phyloP scores from a whole-genome alignment of 2,113 vertebrate genomes.

The Myodes glareolus region DNA sequence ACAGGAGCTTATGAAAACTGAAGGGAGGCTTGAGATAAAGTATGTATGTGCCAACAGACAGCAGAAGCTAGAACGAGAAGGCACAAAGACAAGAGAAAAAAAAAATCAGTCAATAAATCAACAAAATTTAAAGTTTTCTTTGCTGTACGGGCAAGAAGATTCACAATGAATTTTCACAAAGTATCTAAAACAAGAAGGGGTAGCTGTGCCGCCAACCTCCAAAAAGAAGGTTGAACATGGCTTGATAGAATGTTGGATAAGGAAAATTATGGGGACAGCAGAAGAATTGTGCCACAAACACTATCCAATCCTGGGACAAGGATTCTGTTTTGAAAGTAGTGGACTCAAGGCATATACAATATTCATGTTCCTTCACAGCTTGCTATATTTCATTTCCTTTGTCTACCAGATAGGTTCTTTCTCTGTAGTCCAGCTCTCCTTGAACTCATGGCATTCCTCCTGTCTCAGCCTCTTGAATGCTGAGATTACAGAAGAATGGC shows the following conservation, averaged over 20 bases:
- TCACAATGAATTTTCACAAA: background rate
- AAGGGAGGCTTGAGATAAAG: background rate
- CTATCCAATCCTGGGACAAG: no score
- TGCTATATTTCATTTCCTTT: no score
- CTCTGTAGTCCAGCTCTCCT: no score
- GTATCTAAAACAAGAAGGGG: background rate
- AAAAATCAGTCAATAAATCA: background rate
- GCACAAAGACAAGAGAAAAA: background rate
- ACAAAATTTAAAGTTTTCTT: background rate
- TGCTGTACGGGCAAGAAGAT: background rate
- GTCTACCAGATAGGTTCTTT: no score
- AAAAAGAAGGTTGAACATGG: background rate
- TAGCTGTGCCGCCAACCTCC: background rate
- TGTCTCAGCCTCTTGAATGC: no score
- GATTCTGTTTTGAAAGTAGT: no score
- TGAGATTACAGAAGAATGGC: background rate
- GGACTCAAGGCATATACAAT: no score
- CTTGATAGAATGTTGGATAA: no score
- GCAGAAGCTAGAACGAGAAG: background rate
- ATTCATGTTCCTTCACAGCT: no score
- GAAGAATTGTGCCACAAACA: no score
- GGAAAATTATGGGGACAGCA: no score
- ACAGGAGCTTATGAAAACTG: background rate
- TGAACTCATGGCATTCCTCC: no score
- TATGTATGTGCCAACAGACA: background rate